Evolutionary conservation across 1,140 invertebrate species (phyloP), one percentile per base, ranked within the genome.

Genomic region (Hesperophylax magnus): DNA sequence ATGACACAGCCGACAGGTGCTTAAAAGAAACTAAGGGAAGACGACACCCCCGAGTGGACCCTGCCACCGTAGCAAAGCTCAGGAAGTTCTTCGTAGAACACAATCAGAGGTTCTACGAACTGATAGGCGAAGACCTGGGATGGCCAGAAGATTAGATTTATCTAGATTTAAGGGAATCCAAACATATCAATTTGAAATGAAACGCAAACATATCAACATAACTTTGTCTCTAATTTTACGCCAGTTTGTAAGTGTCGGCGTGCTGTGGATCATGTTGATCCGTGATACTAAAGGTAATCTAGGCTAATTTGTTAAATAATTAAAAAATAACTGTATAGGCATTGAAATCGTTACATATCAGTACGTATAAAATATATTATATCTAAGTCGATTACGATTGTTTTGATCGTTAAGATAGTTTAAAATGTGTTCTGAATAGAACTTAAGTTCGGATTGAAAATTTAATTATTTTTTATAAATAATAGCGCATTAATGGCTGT

Each of bases 11-110:
- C 31, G 95, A 97, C 85, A 95, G 98, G 86, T 99, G 98, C 90
- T 90, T 99, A 78, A 93, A 96, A 4, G 97, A 98, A 85, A 98
- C 97, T 77, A 99, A 99, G 88, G 98, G 98, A 4, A 92, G 98
- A 3, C 93, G 93, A 84, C 98, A 99, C 90, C 98, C 98, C 0
- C 90, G 94, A 31, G 96, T 99, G 14, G 94, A 95, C 86, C 93
- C 94, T 0, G 88, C 93, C 24, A 95, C 98, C 17, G 92, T 98
- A n/a, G 93, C 94, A n/a, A 95, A 96, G 86, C 90, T 99, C 79
- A 91, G 96, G 75, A 94, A 95, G 85, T 99, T 98, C 90, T 99
- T 98, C 90, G 93, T 94, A 84, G 96, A 97, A 84, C 97, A 98
- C 90, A 99, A 99, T 91, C 94, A 97, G 86, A 94, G 95, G 85